Conservation (phyloP, 2,797 vertebrate genomes). For the Gymnothorax javanicus region DNA sequence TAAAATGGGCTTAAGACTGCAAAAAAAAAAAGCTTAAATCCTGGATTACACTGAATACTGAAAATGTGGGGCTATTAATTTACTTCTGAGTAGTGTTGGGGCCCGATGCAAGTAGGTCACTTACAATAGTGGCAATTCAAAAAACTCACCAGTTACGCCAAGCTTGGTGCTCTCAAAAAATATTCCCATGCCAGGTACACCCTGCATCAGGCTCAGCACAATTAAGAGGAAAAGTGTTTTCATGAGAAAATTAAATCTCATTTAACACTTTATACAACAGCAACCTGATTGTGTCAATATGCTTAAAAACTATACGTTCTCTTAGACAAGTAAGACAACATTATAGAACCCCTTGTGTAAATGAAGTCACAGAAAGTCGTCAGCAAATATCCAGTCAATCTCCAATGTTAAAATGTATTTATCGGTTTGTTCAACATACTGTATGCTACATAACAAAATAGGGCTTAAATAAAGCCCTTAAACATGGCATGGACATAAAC, state of each 20-base stretch:
- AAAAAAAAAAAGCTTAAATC: neutral
- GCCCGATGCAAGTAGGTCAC: slow-evolving; percentile 1
- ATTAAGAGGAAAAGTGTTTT: neutral
- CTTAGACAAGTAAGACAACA: neutral
- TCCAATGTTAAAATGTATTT: neutral
- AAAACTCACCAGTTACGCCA: neutral
- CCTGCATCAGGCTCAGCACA: neutral
- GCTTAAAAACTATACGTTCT: neutral
- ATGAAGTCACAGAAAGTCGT: neutral
- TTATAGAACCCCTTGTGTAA: neutral
- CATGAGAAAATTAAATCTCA: neutral
- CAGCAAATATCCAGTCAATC: neutral
- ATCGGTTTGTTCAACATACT: neutral
- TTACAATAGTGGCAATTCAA: neutral
- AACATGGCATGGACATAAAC: neutral
- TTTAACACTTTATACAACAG: neutral
- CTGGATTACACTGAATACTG: neutral
- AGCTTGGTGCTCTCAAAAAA: neutral
- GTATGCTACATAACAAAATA: neutral
- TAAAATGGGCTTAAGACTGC: slow-evolving; percentile 32
- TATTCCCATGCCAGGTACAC: neutral
- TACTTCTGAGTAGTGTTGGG: neutral
- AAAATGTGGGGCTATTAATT: neutral
- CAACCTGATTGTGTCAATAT: neutral
- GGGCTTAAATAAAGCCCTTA: neutral